Conservation (phyloP, 2,113 vertebrate species). For the Euleptes europaea region DNA sequence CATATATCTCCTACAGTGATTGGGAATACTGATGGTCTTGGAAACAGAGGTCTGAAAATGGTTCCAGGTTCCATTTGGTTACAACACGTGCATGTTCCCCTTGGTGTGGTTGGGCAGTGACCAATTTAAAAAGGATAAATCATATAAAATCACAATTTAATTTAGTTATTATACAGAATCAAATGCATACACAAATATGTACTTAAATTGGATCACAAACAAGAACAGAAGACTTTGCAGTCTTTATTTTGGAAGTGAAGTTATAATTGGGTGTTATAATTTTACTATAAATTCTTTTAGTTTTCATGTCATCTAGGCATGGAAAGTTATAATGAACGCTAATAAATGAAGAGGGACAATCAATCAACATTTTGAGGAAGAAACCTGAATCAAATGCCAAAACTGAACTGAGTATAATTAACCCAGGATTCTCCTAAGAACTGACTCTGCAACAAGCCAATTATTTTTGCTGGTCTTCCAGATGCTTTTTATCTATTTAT, state of each 20-base stretch:
- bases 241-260: conserved; percentile 16
- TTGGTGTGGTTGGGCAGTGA: background rate
- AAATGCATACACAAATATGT: background rate
- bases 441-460: conserved; percentile 68
- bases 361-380: conserved; percentile 72
- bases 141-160: background rate
- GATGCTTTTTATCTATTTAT: conserved; percentile 62
- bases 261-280: background rate
- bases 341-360: conserved; percentile 68
- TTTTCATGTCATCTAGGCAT: conserved; percentile 57
- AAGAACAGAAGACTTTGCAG: conserved; percentile 18
- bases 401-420: conserved; percentile 70
- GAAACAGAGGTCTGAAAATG: background rate
- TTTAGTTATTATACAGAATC: background rate
- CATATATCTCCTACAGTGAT: no score
- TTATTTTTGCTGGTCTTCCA: conserved; percentile 69
- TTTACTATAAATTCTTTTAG: conserved; percentile 39
- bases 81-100: background rate
- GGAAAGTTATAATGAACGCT: conserved; percentile 72
- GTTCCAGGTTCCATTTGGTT: background rate
- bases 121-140: background rate
- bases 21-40: background rate
- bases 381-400: conserved; percentile 70
- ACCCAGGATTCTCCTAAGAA: conserved; percentile 75
- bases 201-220: background rate